Conservation (phyloP, 37 sponge, comb jelly and placozoan genomes). For the Ephydatia muelleri region DNA sequence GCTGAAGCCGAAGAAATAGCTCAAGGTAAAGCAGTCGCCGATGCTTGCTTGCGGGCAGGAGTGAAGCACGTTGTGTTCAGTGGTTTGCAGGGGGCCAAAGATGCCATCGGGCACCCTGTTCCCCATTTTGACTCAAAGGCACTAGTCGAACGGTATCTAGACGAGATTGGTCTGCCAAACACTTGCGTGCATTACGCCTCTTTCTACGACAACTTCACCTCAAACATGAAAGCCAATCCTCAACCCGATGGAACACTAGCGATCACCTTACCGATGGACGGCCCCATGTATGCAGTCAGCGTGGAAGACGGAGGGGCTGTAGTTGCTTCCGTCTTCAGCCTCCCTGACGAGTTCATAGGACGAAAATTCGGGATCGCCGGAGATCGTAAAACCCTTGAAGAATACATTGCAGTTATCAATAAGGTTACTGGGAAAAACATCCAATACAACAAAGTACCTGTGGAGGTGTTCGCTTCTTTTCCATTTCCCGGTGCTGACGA, state of each 20-base stretch:
- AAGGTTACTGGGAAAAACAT: conserved; percentile 56
- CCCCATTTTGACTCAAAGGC: conserved; percentile 73
- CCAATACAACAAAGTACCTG: conserved; percentile 39
- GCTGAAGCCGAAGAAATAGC: conserved; percentile 47
- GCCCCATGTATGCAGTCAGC: conserved; percentile 56
- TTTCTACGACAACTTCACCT: conserved; percentile 71
- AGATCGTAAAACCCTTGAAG: conserved; percentile 36
- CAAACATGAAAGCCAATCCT: conserved; percentile 15
- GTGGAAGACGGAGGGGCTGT: conserved; percentile 54
- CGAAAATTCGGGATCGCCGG: conserved; percentile 59
- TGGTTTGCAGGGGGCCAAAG: conserved; percentile 60
- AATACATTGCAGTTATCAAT: conserved; percentile 51
- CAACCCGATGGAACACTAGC: conserved; percentile 57
- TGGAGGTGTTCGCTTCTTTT: conserved; percentile 54
- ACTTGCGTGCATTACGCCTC: conserved; percentile 50
- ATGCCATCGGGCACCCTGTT: conserved; percentile 35
- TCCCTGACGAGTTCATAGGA: conserved; percentile 60
- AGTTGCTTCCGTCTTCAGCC: conserved; percentile 61
- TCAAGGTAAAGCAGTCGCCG: conserved; percentile 68
- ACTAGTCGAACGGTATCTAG: conserved; percentile 55
- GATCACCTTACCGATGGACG: conserved; percentile 50
- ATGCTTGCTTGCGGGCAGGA: conserved; percentile 56
- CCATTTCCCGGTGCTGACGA: conserved; percentile 69
- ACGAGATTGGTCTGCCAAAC: conserved; percentile 59
- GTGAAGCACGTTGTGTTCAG: conserved; percentile 79